These are phyloP conservation scores for Drosophila cracens DNA, from an alignment of 2,888 invertebrate genomes.

Conservation along the genomic window DNA sequence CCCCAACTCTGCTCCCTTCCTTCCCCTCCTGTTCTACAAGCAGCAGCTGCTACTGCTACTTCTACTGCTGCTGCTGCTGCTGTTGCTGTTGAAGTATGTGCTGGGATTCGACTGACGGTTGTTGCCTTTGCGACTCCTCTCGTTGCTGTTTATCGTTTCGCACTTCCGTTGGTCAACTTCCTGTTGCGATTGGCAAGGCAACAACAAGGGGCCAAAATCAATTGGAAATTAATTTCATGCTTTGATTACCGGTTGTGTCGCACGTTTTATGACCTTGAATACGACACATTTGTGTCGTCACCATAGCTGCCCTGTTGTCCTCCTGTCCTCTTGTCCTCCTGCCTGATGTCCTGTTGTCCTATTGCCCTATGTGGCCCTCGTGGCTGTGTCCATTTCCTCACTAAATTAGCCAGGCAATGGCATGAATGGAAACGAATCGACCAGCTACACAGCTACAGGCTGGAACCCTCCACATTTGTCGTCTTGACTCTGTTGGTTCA, in stretches of 20 bases:
- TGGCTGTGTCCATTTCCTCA: constrained; percentile 73
- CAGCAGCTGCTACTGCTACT: constrained; percentile 42
- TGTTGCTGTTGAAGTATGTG: constrained; percentile 56
- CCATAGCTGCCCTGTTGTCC: constrained; percentile 23
- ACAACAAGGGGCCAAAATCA: constrained; percentile 73
- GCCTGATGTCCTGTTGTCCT: constrained; percentile 13
- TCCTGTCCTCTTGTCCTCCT: background rate
- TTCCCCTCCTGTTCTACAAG: background rate
- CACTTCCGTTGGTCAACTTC: constrained; percentile 80
- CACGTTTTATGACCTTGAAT: constrained; percentile 81
- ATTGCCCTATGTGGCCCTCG: constrained; percentile 29
- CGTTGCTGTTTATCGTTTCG: constrained; percentile 76
- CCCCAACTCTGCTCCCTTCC: constrained; percentile 16
- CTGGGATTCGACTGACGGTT: constrained; percentile 14
- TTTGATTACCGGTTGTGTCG: constrained; percentile 81
- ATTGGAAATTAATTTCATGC: constrained; percentile 81
- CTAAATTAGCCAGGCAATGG: constrained; percentile 79
- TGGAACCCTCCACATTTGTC: constrained; percentile 41
- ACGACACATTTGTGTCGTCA: constrained; percentile 78
- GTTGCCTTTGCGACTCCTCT: constrained; percentile 41
- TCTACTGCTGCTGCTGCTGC: constrained; percentile 12
- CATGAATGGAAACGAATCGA: constrained; percentile 76
- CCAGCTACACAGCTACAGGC: constrained; percentile 33
- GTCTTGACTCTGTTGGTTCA: constrained; percentile 64
- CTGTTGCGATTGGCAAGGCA: constrained; percentile 69